Base-by-base conservation (phyloP, 1,140 invertebrate genomes). In the Sycophila sp. region DNA sequence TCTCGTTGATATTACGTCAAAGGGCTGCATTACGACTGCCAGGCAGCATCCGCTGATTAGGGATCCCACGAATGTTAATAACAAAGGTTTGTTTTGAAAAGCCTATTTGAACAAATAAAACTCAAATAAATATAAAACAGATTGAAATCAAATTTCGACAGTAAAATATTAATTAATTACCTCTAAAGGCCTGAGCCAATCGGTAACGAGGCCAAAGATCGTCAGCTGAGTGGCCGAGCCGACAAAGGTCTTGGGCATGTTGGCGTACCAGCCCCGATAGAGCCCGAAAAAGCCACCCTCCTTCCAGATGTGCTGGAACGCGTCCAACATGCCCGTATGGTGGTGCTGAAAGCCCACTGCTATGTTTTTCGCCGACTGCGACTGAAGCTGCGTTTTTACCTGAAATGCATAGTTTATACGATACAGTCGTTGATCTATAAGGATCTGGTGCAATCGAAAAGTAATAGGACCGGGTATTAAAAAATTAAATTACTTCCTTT, bases 341-440 rank as follows among this genome's bases (percentile, higher is more conserved):
- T 87, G 80, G 78, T 97, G 96, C 77, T 98, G 96, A 84, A 93
- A 89, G 0, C 96, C 96, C 1, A 98, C 96, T 6, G 96, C 95
- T 15, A 88, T 85, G 55, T 87, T 84, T 1, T 91, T 90, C 1
- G 80, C 80, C 22, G 74, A 72, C 73, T 94, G 91, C 0, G 94
- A 90, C 80, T 98, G 96, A 13, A 97, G 81, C 77, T 97, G 94
- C 0, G 94, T 96, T 87, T 98, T 98, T 11, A 97, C 89, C 91
- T 92, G 75, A n/a, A n/a, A n/a, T n/a, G n/a, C 6, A 36, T 42
- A 38, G 13, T 42, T 42, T 17, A 5, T 13, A 5, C 6, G n/a
- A n/a, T n/a, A n/a, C n/a, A n/a, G n/a, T n/a, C n/a, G n/a, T n/a
- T n/a, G n/a, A n/a, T n/a, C n/a, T n/a, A n/a, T n/a, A n/a, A n/a